A percentile compares a stretch with the other conserved stretches of the same genome.
Evolutionary conservation across 1,140 invertebrate species (phyloP).

Genomic region (Ips nitidus): DNA sequence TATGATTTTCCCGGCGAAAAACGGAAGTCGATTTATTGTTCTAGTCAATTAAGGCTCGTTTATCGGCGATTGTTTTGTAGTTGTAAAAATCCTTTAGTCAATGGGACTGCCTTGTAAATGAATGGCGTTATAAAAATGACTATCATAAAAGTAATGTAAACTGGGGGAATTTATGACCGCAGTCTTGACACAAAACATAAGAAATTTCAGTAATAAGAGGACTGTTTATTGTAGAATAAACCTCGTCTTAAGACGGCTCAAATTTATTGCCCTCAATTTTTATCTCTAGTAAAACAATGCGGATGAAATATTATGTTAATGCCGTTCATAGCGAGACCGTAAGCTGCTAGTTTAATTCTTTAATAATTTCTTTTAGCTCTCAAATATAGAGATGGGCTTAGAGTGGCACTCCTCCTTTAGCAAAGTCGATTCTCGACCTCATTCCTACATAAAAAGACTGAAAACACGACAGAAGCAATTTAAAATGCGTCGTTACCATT

Average conservation of each 20-base stretch:
- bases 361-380: not conserved
- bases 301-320: conserved; percentile 15
- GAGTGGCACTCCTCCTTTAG: no score
- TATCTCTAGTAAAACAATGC: conserved; percentile 30
- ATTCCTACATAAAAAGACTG: not conserved
- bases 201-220: conserved; percentile 31
- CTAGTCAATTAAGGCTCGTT: no score
- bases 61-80: no score
- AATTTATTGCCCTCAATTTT: conserved; percentile 27
- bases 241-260: conserved; percentile 19
- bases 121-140: conserved; percentile 16
- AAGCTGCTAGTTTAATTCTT: conserved; percentile 19
- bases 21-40: no score
- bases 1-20: no score
- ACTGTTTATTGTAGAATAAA: conserved; percentile 30
- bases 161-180: conserved; percentile 18
- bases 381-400: no score
- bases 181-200: conserved; percentile 24
- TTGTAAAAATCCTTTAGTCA: no score
- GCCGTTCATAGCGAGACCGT: not conserved
- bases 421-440: no score
- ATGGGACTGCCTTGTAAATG: no score
- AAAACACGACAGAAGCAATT: not conserved
- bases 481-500: conserved; percentile 10
- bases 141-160: conserved; percentile 22